phyloP scores from a whole-genome alignment of 2,797 vertebrate species.

The Typhlichthys eigenmanni region DNA sequence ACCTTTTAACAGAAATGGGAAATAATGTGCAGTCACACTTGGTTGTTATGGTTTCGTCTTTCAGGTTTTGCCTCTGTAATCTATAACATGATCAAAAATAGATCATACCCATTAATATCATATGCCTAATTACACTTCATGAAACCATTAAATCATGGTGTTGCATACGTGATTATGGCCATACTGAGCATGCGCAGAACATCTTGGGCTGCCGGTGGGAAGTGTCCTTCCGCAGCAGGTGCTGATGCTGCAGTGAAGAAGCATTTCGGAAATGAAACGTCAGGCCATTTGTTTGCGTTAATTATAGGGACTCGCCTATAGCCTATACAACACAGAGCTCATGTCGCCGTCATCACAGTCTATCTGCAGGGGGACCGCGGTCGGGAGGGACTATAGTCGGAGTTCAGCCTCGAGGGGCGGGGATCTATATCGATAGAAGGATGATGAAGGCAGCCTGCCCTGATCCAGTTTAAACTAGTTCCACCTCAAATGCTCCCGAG shows the following conservation, averaged over 20 bases:
- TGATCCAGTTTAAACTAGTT: conserved; percentile 80
- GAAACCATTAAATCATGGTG: too few relatives aligned
- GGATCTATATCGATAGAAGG: conserved; percentile 63
- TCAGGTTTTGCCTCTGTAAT: too few relatives aligned
- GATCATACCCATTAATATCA: neutral
- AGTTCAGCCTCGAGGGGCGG: conserved; percentile 38
- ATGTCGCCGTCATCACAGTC: neutral
- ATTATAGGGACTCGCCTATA: neutral
- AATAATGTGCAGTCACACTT: too few relatives aligned
- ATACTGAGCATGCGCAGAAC: conserved; percentile 61
- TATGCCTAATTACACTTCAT: neutral
- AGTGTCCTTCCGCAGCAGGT: conserved; percentile 30
- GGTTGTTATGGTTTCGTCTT: too few relatives aligned
- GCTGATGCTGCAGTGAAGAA: conserved; percentile 50
- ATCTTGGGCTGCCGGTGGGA: conserved; percentile 29
- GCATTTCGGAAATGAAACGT: neutral
- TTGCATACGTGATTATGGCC: too few relatives aligned
- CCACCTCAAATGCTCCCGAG: conserved; percentile 36
- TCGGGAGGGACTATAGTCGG: conserved; percentile 7
- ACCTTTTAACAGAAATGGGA: too few relatives aligned
- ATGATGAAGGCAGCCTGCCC: conserved; percentile 54
- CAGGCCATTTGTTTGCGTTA: too few relatives aligned
- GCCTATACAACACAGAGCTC: neutral
- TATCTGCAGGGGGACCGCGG: neutral
- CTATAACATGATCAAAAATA: too few relatives aligned